phyloP scores from a whole-genome alignment of 2,888 invertebrate genomes.

The Baccha elongata region DNA sequence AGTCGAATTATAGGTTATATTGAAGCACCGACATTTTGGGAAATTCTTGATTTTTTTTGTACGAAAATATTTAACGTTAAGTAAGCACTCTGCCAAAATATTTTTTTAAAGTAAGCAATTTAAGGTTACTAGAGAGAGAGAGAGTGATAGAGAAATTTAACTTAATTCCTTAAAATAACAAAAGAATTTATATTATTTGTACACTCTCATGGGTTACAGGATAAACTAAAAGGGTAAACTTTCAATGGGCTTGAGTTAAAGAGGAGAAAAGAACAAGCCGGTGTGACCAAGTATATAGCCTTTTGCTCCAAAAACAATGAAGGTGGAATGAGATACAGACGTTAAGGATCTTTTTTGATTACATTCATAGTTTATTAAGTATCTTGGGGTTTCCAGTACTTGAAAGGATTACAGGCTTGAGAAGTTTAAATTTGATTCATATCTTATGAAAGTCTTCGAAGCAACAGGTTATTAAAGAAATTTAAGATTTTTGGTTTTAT shows the following conservation, averaged over 20 bases:
- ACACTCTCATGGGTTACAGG: slow-evolving; percentile 25
- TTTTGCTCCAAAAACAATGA: not conserved
- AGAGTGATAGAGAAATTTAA: slow-evolving; percentile 30
- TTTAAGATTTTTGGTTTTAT: slow-evolving; percentile 24
- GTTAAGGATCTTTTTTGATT: slow-evolving; percentile 59
- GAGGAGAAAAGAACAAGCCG: not conserved
- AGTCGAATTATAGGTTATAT: not conserved
- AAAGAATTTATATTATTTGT: slow-evolving; percentile 64
- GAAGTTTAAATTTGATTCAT: slow-evolving; percentile 37
- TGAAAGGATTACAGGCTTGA: slow-evolving; percentile 43
- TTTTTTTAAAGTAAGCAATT: slow-evolving; percentile 26
- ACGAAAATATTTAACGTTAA: slow-evolving; percentile 49
- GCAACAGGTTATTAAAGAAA: slow-evolving; percentile 47
- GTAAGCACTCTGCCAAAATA: slow-evolving; percentile 41
- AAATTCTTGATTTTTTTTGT: slow-evolving; percentile 31
- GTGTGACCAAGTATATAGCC: slow-evolving; percentile 1
- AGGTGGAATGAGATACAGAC: slow-evolving; percentile 11
- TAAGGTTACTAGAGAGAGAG: slow-evolving; percentile 8
- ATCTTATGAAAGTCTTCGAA: slow-evolving; percentile 21
- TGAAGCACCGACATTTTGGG: slow-evolving; percentile 29
- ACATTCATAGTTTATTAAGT: slow-evolving; percentile 63
- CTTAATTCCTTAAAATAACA: slow-evolving; percentile 61
- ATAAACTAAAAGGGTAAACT: slow-evolving; percentile 4
- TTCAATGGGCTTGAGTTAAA: not conserved
- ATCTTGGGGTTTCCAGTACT: slow-evolving; percentile 48